phyloP scores from a whole-genome alignment of 30 jellyfish, hydroid and myxozoan genomes.

The Hydra vulgaris region DNA sequence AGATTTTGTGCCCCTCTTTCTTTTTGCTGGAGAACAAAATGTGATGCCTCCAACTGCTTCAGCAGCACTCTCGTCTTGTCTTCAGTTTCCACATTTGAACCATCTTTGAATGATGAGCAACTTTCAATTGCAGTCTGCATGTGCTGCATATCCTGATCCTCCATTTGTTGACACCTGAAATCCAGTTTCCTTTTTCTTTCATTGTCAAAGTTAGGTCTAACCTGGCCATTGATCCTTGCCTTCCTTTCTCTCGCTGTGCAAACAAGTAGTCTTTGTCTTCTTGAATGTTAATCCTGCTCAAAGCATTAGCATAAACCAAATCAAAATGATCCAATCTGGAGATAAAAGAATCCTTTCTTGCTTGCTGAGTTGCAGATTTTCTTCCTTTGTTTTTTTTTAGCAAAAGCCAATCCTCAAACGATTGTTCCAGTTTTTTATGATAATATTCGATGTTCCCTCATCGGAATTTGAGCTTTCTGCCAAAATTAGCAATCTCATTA shows the following conservation, averaged over 20 bases:
- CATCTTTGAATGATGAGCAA: not conserved
- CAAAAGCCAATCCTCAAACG: not conserved
- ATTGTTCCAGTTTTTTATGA: not conserved
- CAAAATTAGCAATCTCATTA: no score
- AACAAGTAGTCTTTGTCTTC: not conserved
- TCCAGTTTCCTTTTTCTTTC: not conserved
- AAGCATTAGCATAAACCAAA: not conserved
- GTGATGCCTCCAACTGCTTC: not conserved
- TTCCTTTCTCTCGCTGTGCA: not conserved
- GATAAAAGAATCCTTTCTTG: no score
- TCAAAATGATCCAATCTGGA: no score
- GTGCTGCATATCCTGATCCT: not conserved
- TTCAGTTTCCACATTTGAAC: not conserved
- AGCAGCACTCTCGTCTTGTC: not conserved
- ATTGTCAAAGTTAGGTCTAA: not conserved
- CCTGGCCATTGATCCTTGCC: not conserved
- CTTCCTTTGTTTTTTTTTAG: not conserved
- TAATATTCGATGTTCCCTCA: not conserved
- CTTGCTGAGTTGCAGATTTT: not conserved
- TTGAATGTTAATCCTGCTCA: not conserved
- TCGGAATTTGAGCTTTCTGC: no score
- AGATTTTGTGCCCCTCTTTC: not conserved
- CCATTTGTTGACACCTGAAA: not conserved
- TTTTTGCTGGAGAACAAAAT: not conserved
- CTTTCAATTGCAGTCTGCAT: not conserved